phyloP scores from a whole-genome alignment of 2,797 vertebrate genomes.

The Hyperoplus lanceolatus region DNA sequence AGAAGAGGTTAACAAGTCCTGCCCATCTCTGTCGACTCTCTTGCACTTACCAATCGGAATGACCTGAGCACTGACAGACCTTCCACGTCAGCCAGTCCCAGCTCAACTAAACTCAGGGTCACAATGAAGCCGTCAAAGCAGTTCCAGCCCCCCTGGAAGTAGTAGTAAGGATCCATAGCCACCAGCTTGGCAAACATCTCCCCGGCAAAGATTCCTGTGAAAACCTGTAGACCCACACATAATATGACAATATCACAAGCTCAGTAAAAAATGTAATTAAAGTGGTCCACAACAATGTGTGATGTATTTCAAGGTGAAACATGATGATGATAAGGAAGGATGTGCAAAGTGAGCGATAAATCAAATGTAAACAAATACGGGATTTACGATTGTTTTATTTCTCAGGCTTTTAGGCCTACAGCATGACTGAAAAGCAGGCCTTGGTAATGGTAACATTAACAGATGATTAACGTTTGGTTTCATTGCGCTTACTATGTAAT shows the following conservation, averaged over 20 bases:
- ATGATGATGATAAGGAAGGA: not conserved
- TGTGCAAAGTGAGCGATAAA: not conserved
- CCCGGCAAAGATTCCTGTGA: constrained; percentile 98
- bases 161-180: constrained; percentile 99
- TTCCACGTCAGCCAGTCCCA: constrained; percentile 94
- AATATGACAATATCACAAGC: not conserved
- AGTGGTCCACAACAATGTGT: not conserved
- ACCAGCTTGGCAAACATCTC: constrained; percentile 99
- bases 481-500: too few species aligned
- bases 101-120: constrained; percentile 97
- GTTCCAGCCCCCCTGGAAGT: constrained; percentile 99
- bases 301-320: not conserved
- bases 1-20: constrained; percentile 8
- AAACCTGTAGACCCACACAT: constrained; percentile 86
- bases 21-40: not conserved
- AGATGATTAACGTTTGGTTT: not conserved
- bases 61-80: constrained; percentile 98
- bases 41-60: constrained; percentile 94
- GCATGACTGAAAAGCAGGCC: too few species aligned
- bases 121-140: constrained; percentile 99
- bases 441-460: not conserved
- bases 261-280: not conserved
- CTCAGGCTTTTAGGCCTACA: not conserved
- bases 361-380: not conserved
- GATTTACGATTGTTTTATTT: not conserved